Conservation (phyloP, 2,113 vertebrate genomes). For the Nannospalax galili region DNA sequence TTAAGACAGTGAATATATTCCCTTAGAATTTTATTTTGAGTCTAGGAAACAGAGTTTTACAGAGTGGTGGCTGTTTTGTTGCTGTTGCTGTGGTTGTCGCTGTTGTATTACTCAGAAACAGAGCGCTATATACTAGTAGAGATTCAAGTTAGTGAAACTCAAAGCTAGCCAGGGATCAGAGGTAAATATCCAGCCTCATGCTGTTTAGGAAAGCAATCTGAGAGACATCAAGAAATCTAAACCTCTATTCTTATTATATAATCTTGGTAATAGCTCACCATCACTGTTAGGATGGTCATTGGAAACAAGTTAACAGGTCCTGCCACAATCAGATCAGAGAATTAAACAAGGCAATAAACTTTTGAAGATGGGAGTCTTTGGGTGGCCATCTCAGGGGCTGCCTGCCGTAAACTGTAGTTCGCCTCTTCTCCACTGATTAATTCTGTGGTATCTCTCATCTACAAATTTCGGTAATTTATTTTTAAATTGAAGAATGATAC, state of each 20-base stretch:
- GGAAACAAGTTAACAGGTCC: not conserved
- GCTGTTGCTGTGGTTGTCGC: not conserved
- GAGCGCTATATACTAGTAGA: not conserved
- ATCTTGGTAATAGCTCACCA: not conserved
- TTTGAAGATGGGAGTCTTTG: not conserved
- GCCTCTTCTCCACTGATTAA: not conserved
- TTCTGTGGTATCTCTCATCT: not conserved
- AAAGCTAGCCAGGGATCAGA: not conserved
- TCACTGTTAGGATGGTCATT: not conserved
- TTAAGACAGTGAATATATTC: not conserved
- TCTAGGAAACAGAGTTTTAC: constrained; percentile 14
- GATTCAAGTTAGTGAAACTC: not conserved
- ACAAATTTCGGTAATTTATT: not conserved
- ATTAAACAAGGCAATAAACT: not conserved
- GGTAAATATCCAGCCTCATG: not conserved
- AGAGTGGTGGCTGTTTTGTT: not conserved
- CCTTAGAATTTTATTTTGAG: not conserved
- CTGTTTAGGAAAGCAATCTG: too few relatives aligned
- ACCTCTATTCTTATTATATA: not conserved
- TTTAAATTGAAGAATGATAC: constrained; percentile 27
- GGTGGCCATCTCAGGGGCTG: not conserved
- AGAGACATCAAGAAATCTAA: too few relatives aligned
- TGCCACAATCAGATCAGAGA: not conserved
- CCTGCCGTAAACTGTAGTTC: too few relatives aligned
- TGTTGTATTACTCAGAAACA: constrained; percentile 14